Evolutionary conservation across 2,888 invertebrate genomes (phyloP).

Genomic region (Bellardia bayeri): DNA sequence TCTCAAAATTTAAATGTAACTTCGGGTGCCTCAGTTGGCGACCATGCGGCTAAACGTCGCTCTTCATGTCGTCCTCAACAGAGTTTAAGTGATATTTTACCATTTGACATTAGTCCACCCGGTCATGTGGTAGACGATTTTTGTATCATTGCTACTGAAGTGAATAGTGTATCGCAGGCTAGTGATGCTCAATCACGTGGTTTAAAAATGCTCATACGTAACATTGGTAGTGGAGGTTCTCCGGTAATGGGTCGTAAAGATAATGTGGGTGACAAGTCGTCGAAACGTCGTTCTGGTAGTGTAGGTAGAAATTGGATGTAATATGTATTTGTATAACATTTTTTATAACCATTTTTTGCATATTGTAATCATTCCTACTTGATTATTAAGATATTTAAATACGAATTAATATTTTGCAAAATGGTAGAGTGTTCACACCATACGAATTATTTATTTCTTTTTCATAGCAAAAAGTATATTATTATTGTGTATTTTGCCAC

Average conservation of each 20-base stretch:
- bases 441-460: too few species aligned
- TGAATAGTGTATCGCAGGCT: conserved; percentile 82
- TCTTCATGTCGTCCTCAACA: conserved; percentile 84
- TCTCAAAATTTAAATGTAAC: conserved; percentile 74
- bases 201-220: conserved; percentile 90
- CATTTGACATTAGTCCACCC: conserved; percentile 89
- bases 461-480: too few species aligned
- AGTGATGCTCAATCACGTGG: conserved; percentile 89
- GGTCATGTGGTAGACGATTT: conserved; percentile 95
- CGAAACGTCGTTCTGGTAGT: conserved; percentile 83
- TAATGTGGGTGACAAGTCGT: conserved; percentile 75
- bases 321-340: neutral
- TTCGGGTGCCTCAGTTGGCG: conserved; percentile 24
- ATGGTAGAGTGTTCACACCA: too few species aligned
- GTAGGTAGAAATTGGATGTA: conserved; percentile 83
- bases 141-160: conserved; percentile 93
- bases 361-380: too few species aligned
- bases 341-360: too few species aligned
- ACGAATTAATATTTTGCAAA: too few species aligned
- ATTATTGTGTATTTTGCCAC: too few species aligned
- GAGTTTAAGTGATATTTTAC: conserved; percentile 86
- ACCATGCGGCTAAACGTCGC: conserved; percentile 77
- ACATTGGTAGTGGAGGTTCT: conserved; percentile 91
- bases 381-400: too few species aligned
- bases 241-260: conserved; percentile 91